Base-by-base conservation (phyloP, 2,888 invertebrate species). In the Oligia latruncula region DNA sequence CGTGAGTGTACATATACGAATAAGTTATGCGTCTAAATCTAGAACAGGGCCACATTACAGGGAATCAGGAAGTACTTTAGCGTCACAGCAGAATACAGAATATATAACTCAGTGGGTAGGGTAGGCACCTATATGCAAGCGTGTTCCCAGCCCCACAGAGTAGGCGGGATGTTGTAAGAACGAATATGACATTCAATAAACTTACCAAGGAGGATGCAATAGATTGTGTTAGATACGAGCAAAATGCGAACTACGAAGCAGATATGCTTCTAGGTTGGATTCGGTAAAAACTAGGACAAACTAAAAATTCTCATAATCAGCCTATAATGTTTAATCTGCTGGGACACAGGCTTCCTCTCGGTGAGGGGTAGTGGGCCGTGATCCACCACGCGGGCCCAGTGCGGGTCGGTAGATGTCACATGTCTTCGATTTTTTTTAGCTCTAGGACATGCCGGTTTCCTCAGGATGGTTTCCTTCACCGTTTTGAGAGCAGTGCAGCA, bases 151-250 rank as follows among this genome's bases (percentile, higher is more conserved):
- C 15, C 13, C 23, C n/a, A 29, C 15, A 29, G 58, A 20, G 40
- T 40, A 23, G 35, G 55, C 43, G 58, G 74, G 66, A 80, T 60
- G 43, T 60, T 64, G 52, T 68, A 72, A 84, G 84, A 84, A 74
- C 67, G 46, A 23, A 68, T 72, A 68, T 60, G 64, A 68, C 71
- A 84, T 71, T 72, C 67, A 68, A 74, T 80, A 84, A 80, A 80
- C 40, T 65, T 72, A 79, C 49, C 49, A 43, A 17, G 5, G 17
- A 68, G 68, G 64, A 74, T 84, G 84, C 74, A 72, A 58, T 78
- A 74, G 79, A 84, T 82, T 70, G 65, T 29, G 35, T n/a, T 73
- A 72, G 55, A 17, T 66, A 62, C 35, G 35, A 67, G 83, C 49
- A 60, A 29, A 46, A 17, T 77, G 40, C 29, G 58, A 81, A 62